These are phyloP conservation scores for Leistus spinibarbis DNA, from an alignment of 2,888 invertebrate genomes.

Conservation along the genomic window DNA sequence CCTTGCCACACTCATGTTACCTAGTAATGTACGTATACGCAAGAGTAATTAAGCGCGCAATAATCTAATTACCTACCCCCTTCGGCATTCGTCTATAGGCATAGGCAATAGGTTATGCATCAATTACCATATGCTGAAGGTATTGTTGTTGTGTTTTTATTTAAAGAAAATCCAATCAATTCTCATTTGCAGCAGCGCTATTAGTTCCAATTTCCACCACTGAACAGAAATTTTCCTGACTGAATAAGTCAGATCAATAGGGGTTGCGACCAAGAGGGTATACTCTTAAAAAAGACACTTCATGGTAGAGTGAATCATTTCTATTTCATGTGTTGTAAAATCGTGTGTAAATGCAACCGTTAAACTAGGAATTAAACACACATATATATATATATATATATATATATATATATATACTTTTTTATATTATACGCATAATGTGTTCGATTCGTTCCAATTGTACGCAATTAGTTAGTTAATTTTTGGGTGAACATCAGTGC, in stretches of 20 bases:
- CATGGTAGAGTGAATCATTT: background rate
- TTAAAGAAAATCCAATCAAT: background rate
- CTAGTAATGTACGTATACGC: no score
- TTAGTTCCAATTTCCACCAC: conserved; percentile 21
- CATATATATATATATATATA: no score
- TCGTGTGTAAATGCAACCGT: background rate
- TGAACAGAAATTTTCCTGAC: conserved; percentile 17
- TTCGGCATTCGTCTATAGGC: no score
- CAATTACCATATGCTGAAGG: background rate
- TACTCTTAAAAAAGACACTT: conserved; percentile 6
- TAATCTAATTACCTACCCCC: conserved; percentile 16
- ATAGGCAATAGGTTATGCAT: background rate
- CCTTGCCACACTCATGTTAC: no score
- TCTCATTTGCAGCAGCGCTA: conserved; percentile 12
- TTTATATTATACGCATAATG: background rate
- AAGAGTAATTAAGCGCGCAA: no score
- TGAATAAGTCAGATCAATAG: conserved; percentile 36
- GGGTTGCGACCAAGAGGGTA: conserved; percentile 32
- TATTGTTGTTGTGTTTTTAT: background rate
- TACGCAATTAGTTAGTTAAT: background rate
- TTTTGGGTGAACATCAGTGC: conserved; percentile 44
- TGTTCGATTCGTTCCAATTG: background rate
- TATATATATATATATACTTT: no score
- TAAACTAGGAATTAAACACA: background rate
- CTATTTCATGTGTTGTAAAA: background rate